phyloP scores from a whole-genome alignment of 2,113 vertebrate species.

The Heloderma charlesbogerti region DNA sequence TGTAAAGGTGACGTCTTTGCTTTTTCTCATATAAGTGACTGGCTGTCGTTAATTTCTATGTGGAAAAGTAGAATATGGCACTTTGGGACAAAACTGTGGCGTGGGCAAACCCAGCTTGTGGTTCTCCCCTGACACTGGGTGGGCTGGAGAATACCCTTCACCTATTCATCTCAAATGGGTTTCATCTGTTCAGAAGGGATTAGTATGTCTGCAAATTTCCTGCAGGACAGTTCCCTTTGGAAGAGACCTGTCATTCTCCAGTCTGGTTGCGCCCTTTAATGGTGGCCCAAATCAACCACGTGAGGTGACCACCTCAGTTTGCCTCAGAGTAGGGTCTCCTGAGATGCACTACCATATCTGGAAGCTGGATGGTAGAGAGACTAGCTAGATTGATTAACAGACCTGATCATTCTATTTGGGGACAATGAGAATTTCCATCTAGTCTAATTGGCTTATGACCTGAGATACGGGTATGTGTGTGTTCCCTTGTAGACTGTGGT shows the following conservation, averaged over 20 bases:
- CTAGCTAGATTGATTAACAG: background rate
- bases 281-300: background rate
- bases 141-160: background rate
- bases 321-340: background rate
- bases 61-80: background rate
- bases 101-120: background rate
- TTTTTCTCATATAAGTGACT: background rate
- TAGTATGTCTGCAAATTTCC: background rate
- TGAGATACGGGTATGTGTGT: background rate
- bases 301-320: background rate
- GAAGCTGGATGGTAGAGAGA: background rate
- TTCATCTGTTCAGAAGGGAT: background rate
- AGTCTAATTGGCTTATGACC: background rate
- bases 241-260: background rate
- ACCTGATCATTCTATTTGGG: background rate
- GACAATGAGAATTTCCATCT: background rate
- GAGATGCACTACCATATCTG: background rate
- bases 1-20: background rate
- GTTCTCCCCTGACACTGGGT: background rate
- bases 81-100: background rate
- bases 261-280: background rate
- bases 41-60: background rate
- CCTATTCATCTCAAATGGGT: background rate
- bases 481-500: background rate
- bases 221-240: background rate